Base-by-base conservation (phyloP, 2,888 invertebrate genomes). In the Arctia plantaginis region DNA sequence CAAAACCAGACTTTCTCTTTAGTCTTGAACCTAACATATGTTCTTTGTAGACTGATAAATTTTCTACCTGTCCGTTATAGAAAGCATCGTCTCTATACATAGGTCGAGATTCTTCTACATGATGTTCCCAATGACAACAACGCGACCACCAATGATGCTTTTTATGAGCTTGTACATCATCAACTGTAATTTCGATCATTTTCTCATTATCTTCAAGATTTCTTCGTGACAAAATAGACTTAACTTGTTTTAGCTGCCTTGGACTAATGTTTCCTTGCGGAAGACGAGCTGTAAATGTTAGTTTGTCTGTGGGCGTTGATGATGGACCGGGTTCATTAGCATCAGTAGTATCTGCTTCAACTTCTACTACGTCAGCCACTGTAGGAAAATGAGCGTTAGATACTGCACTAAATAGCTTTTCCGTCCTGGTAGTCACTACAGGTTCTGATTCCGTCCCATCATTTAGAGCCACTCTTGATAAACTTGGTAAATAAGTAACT, bases 71-170 rank as follows among this genome's bases (percentile, higher is more conserved):
- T 2, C 95, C 94, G 13, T 86, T 88, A 79, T 93, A 95, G 87
- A 95, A 95, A 71, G 90, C 94, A 80, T 95, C 95, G 83, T 95
- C 95, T 77, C 95, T 89, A 80, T 95, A 95, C 91, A 95, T 88
- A 6, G 95, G 95, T 13, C 95, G 91, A 62, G 93, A 88, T 76
- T 94, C 88, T 27, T 89, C 82, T 66, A 92, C 85, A 78, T 94
- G 94, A 65, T 89, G 77, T 76, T 95, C 93, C 95, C 95, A 95
- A 27, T 88, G 86, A 82, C 85, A 94, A 51, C 93, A 80, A 59
- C 89, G 88, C 68, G 82, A 87, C 87, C 92, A 94, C 77, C 90
- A 94, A 74, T 74, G 83, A 74, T 74, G 84, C 78, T 90, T 90
- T 70, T 90, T 88, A 8, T 33, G 39, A 27, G 35, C 44, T 69